These are phyloP conservation scores for Actenoides lindsayi DNA, from an alignment of 2,113 vertebrate genomes.

Conservation along the genomic window DNA sequence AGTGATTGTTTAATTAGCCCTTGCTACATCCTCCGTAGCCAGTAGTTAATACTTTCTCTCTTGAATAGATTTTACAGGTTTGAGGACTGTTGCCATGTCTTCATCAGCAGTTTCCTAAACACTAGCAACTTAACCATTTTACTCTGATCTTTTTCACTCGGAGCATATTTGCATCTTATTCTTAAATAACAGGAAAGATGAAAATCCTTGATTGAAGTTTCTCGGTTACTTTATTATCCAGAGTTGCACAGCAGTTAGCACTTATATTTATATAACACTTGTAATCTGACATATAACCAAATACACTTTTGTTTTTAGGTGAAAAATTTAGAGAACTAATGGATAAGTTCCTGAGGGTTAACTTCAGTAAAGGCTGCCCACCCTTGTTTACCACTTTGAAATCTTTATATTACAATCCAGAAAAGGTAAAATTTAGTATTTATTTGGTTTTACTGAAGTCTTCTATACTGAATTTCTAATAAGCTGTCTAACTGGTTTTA, in stretches of 20 bases:
- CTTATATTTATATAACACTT: constrained; percentile 33
- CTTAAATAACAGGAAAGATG: background rate
- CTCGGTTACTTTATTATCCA: background rate
- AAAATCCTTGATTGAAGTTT: background rate
- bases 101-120: background rate
- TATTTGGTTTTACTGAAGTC: constrained; percentile 59
- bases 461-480: constrained; percentile 42
- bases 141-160: background rate
- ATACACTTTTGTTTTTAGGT: constrained; percentile 78
- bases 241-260: background rate
- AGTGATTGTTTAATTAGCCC: background rate
- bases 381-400: constrained; percentile 85
- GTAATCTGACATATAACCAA: constrained; percentile 67
- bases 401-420: constrained; percentile 81
- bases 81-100: background rate
- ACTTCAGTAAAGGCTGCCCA: constrained; percentile 84
- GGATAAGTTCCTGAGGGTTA: constrained; percentile 81
- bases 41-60: background rate
- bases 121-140: background rate
- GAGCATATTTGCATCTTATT: background rate
- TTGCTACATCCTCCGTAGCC: background rate
- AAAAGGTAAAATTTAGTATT: constrained; percentile 81
- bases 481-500: background rate
- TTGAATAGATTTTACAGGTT: background rate
- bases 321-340: constrained; percentile 82